Conservation (phyloP, 2,113 vertebrate species). For the Brachypodius melanocephalos region DNA sequence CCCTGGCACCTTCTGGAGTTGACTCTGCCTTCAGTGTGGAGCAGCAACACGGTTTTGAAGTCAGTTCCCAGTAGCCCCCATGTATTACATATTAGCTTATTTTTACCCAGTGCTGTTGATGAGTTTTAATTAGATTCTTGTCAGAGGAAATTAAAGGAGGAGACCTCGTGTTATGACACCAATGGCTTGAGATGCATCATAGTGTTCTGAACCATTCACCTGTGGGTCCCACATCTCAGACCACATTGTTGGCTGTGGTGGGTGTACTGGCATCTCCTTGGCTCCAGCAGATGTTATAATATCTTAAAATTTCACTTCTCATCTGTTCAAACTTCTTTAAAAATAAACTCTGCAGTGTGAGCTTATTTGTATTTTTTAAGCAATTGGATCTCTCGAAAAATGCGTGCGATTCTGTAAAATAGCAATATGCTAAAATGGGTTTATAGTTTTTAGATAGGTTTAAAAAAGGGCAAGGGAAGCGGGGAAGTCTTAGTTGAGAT, state of each 20-base stretch:
- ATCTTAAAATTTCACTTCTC: neutral
- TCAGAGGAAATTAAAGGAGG: neutral
- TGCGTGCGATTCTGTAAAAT: neutral
- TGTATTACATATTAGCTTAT: neutral
- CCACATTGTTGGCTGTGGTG: rapidly evolving
- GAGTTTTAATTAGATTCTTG: neutral
- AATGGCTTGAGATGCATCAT: neutral
- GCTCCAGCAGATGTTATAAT: neutral
- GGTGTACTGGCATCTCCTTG: neutral
- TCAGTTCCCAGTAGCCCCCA: neutral
- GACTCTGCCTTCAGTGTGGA: neutral
- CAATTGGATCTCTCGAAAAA: neutral
- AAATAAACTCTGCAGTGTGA: neutral
- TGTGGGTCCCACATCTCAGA: rapidly evolving
- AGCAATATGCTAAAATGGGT: neutral
- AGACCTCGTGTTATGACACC: neutral
- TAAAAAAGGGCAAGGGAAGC: neutral
- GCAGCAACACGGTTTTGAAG: rapidly evolving
- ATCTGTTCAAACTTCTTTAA: neutral
- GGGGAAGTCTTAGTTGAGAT: neutral
- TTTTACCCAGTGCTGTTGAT: neutral
- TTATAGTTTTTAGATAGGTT: neutral
- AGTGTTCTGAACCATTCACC: neutral
- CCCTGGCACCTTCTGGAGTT: neutral
- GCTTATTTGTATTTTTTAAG: neutral